A percentile compares a stretch with the other conserved stretches of the same genome.
phyloP scores from a whole-genome alignment of 1,140 invertebrate genomes.

The Anoplolepis gracilipes region DNA sequence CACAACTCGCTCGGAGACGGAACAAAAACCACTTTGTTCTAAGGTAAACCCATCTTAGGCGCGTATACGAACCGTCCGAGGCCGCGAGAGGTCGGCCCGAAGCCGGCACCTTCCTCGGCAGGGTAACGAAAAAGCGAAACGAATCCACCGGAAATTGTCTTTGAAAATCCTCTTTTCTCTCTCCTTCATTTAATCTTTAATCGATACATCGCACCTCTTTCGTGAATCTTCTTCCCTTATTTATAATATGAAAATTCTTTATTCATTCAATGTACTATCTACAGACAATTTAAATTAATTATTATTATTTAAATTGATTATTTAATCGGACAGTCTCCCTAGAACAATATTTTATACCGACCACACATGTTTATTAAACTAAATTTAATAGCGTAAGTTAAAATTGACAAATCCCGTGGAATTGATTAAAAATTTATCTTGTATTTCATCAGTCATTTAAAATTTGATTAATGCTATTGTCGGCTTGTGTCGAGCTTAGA shows the following conservation, averaged over 20 bases:
- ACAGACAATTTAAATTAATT: background rate
- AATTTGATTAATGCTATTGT: constrained; percentile 36
- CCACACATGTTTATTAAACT: no score
- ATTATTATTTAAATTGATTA: background rate
- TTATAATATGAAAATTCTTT: background rate
- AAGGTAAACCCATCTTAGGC: constrained; percentile 77
- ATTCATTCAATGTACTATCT: background rate
- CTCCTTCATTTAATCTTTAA: background rate
- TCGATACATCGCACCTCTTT: background rate
- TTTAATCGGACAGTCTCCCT: background rate
- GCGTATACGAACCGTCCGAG: constrained; percentile 57
- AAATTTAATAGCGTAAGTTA: background rate
- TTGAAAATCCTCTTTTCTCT: constrained; percentile 61
- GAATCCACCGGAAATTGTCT: constrained; percentile 83
- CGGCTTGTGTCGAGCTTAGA: background rate
- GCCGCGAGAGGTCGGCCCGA: constrained; percentile 42
- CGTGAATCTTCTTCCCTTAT: background rate
- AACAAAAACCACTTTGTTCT: constrained; percentile 82
- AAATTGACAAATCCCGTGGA: background rate
- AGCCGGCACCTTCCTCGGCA: constrained; percentile 23
- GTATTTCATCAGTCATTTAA: background rate
- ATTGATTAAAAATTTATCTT: background rate
- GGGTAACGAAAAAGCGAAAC: constrained; percentile 76
- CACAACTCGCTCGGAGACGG: constrained; percentile 68
- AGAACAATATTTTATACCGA: background rate